Percentiles rank a stretch among this genome's conserved stretches.
Evolutionary conservation across 2,888 invertebrate genomes (phyloP).

Genomic region (Xiphydria camelus): DNA sequence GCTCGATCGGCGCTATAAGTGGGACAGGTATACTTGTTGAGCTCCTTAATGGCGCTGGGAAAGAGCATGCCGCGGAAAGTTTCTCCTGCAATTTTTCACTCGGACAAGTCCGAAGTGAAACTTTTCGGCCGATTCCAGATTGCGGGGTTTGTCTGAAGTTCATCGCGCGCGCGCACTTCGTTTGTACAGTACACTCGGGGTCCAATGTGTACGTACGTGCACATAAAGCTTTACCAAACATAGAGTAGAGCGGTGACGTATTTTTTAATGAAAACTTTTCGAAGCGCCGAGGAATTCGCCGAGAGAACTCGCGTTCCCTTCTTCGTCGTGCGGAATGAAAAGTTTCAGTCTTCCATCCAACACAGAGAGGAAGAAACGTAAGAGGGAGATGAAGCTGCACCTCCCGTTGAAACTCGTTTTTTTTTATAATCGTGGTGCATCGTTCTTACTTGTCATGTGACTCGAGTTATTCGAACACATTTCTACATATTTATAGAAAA

Average conservation of each 20-base stretch:
- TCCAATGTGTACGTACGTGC: not conserved
- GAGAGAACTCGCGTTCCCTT: too few relatives aligned
- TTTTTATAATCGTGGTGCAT: too few relatives aligned
- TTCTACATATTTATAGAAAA: too few relatives aligned
- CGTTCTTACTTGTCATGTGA: too few relatives aligned
- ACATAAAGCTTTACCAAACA: not conserved
- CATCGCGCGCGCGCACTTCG: slow-evolving; percentile 25
- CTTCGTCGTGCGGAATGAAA: too few relatives aligned
- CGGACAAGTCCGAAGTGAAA: slow-evolving; percentile 39
- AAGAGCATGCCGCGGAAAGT: slow-evolving; percentile 46
- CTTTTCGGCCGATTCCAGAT: slow-evolving; percentile 43
- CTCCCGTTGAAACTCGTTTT: too few relatives aligned
- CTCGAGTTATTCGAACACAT: too few relatives aligned
- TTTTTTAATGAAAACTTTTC: slow-evolving; percentile 26
- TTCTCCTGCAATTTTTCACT: slow-evolving; percentile 52
- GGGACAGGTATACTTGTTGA: slow-evolving; percentile 57
- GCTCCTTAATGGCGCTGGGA: slow-evolving; percentile 48
- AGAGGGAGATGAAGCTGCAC: too few relatives aligned
- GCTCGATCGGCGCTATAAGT: too few relatives aligned
- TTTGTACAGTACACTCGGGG: not conserved
- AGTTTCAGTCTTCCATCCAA: too few relatives aligned
- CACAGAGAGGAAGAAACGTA: too few relatives aligned
- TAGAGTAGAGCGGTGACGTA: slow-evolving; percentile 13
- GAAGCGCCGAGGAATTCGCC: not conserved
- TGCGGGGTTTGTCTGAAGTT: slow-evolving; percentile 52